Evolutionary conservation across 1,140 invertebrate genomes (phyloP).

Genomic region (Manduca sexta): DNA sequence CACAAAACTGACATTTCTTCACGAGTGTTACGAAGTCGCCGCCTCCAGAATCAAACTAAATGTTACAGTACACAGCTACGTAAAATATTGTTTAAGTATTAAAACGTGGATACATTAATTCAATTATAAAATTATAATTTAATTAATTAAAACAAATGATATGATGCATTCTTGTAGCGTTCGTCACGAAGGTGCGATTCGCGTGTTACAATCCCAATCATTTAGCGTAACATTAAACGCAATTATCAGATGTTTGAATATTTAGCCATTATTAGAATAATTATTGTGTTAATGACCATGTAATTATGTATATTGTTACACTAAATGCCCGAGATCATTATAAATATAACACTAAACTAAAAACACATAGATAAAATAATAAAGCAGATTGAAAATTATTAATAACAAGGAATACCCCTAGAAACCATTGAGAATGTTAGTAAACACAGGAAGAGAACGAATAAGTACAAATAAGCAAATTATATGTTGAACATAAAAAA

Average conservation of each 20-base stretch:
- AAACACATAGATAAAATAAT: conserved; percentile 32
- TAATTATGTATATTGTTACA: background rate
- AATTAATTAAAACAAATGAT: conserved; percentile 73
- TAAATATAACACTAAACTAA: conserved; percentile 50
- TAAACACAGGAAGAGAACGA: conserved; percentile 19
- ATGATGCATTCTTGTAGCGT: conserved; percentile 73
- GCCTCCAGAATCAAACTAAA: too few relatives aligned
- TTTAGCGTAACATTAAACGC: conserved; percentile 27
- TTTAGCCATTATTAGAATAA: background rate
- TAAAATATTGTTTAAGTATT: conserved; percentile 37
- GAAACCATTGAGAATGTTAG: conserved; percentile 20
- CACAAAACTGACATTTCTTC: conserved; percentile 10
- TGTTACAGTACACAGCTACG: conserved; percentile 19
- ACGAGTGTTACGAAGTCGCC: conserved; percentile 6
- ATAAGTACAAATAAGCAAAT: background rate
- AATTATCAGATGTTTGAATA: conserved; percentile 7
- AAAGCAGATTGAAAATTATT: conserved; percentile 36
- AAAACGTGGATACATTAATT: conserved; percentile 45
- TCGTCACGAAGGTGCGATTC: conserved; percentile 41
- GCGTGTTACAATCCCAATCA: conserved; percentile 24
- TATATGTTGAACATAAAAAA: conserved; percentile 11
- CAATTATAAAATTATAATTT: conserved; percentile 55
- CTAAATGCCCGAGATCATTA: conserved; percentile 5
- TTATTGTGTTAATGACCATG: background rate
- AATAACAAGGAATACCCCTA: conserved; percentile 16